Base-by-base conservation (phyloP, 2,113 vertebrate species). In the Formicarius rufipectus region DNA sequence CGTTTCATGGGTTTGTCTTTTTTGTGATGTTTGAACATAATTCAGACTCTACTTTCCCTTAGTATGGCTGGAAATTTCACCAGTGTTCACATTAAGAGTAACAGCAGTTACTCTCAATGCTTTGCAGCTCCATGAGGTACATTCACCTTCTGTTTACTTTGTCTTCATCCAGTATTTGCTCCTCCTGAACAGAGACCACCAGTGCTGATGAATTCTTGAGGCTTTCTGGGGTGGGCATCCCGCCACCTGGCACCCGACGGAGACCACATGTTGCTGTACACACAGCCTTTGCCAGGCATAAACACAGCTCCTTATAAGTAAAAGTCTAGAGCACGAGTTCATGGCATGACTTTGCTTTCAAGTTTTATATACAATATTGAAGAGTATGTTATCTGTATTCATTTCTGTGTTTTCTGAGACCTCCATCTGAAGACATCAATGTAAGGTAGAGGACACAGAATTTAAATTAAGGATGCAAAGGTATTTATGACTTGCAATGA, bases 381-480 rank as follows among this genome's bases (percentile, higher is more conserved):
- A 94, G 66, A 77, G 49, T 75, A 63, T 60, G 30, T 78, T 86
- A 80, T 93, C 89, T 95, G 82, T 90, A 86, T 93, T 88, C 88
- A 82, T 88, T 87, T 90, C 84, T 84, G 68, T 17, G 1, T 95
- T 89, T 90, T 90, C 88, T 74, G 66, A 94, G 91, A 90, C 86
- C 74, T 95, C 92, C 95, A 94, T 80, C 94, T 94, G 82, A 95
- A 95, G 90, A 97, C 74, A 96, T 35, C 79, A 87, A 59, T 66
- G 63, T 80, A 95, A 92, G 73, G 91, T 68, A 85, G 45, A 94
- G 85, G 67, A 87, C 94, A 93, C 81, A 96, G 94, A 94, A 79
- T 84, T 96, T 96, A 96, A 97, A 89, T 96, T 94, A 96, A 96
- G 77, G 94, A 94, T 97, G 92, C 78, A 97, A 96, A 95, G 59